Base-by-base conservation (phyloP, 2,888 invertebrate species). In the Tetranychus truncatus region DNA sequence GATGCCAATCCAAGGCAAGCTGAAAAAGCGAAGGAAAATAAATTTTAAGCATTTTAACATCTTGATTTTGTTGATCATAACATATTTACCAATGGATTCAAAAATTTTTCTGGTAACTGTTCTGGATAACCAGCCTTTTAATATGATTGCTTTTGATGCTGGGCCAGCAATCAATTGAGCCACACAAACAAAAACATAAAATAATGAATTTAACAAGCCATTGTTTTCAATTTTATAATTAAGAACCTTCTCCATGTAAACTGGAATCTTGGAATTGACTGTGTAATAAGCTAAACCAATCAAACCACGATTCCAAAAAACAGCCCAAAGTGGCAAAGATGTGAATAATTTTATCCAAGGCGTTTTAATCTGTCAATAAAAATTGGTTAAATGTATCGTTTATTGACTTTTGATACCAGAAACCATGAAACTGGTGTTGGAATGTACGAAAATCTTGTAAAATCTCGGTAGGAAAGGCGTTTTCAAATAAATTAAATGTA, bases 41-140 rank as follows among this genome's bases (percentile, higher is more conserved):
- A 55, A 15, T 55, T 1, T 0, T 55, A 18, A 21, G 67, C 21
- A 67, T 11, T 20, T 69, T 20, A 69, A 21, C 21, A 66, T 55
- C 11, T 15, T 55, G 55, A 6, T 15, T 15, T 9, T 55, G 9
- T 55, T 15, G 20, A 11, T 44, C 45, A 44, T 72, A 20, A 9
- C n/a, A 11, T 74, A 46, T 74, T 75, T 77, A 78, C 78, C 76
- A 8, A 77, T 20, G 1, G 73, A 20, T 71, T 77, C 74, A 15
- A 77, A 77, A 3, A 73, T 74, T 69, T 77, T 77, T 24, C 77
- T 71, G 11, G 76, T 74, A 74, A 65, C 76, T 1, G 76, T 77
- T 0, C 75, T 20, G 45, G 45, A 65, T 8, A 72, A 65, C 20
- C 20, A 24, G 18, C 20, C 21, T 20, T 69, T 69, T 11, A 24